Evolutionary conservation across 2,797 vertebrate genomes (phyloP).

Genomic region (Coranthus polyacanthus): DNA sequence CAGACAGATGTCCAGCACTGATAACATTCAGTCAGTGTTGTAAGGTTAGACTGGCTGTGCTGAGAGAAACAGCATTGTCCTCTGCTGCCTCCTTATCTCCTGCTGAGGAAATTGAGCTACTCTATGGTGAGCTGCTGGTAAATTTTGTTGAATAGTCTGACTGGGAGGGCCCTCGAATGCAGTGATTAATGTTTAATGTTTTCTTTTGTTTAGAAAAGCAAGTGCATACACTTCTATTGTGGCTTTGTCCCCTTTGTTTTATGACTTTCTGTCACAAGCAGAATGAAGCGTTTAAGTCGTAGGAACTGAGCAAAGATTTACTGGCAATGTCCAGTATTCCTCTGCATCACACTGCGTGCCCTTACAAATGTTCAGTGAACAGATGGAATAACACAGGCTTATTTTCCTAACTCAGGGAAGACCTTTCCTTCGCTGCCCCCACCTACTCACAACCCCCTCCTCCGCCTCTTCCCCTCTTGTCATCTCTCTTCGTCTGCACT

Average conservation of each 20-base stretch:
- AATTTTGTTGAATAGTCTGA: slow-evolving; percentile 32
- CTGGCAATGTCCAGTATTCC: slow-evolving; percentile 46
- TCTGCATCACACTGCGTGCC: slow-evolving; percentile 34
- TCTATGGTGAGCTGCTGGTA: slow-evolving; percentile 43
- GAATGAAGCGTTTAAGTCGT: slow-evolving; percentile 25
- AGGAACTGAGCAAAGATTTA: slow-evolving; percentile 25
- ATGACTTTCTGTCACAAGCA: slow-evolving; percentile 22
- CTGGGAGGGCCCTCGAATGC: slow-evolving; percentile 26
- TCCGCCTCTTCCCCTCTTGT: slow-evolving; percentile 53
- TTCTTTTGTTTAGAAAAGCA: slow-evolving; percentile 50
- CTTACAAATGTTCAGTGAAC: slow-evolving; percentile 63
- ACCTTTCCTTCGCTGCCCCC: slow-evolving; percentile 63
- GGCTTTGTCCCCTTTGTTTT: slow-evolving; percentile 25
- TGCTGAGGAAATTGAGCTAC: slow-evolving; percentile 57
- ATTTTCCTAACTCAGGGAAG: slow-evolving; percentile 76
- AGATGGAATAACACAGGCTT: slow-evolving; percentile 73
- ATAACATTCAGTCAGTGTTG: slow-evolving; percentile 75
- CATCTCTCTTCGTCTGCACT: slow-evolving; percentile 68
- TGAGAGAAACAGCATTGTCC: slow-evolving; percentile 74
- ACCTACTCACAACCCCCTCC: slow-evolving; percentile 31
- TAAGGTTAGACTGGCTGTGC: slow-evolving; percentile 68
- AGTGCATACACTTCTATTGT: slow-evolving; percentile 45
- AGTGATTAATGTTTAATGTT: slow-evolving; percentile 58
- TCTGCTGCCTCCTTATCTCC: slow-evolving; percentile 56
- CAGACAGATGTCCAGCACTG: slow-evolving; percentile 76